These are phyloP conservation scores for Drosophila navojoa DNA, from an alignment of 1,140 invertebrate species.

Conservation along the genomic window DNA sequence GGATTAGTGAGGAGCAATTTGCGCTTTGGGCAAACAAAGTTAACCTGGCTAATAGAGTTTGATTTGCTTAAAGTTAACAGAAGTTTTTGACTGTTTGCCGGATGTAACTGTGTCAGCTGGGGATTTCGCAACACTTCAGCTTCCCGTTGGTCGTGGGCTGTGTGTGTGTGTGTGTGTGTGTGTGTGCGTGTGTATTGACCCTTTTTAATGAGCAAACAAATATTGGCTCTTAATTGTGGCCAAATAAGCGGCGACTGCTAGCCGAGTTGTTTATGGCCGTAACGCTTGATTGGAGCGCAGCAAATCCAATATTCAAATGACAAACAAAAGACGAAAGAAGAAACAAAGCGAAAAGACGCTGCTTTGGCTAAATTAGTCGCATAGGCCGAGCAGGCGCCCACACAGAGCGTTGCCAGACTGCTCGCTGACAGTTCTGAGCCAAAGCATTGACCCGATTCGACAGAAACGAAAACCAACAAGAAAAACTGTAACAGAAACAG, in stretches of 20 bases:
- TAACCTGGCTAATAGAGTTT: background rate
- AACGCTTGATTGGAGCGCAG: slow-evolving; percentile 40
- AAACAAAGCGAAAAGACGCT: slow-evolving; percentile 32
- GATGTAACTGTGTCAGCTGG: background rate
- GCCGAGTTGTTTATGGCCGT: slow-evolving; percentile 13
- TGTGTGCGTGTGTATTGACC: slow-evolving; percentile 45
- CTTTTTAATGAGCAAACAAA: slow-evolving; percentile 54
- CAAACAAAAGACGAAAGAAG: slow-evolving; percentile 28
- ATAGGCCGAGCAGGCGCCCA: slow-evolving; percentile 17
- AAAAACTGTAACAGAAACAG: background rate
- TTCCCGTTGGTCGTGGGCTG: background rate
- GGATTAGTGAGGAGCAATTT: too few species aligned
- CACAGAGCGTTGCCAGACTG: slow-evolving; percentile 4
- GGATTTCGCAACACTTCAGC: background rate
- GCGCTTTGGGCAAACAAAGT: background rate
- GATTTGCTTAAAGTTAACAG: background rate
- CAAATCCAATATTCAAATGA: slow-evolving; percentile 22
- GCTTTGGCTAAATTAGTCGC: slow-evolving; percentile 46
- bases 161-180: slow-evolving; percentile 36
- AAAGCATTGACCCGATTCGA: slow-evolving; percentile 71
- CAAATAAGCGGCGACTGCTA: slow-evolving; percentile 36
- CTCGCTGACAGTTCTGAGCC: slow-evolving; percentile 31
- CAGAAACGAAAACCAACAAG: background rate
- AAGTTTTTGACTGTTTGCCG: slow-evolving; percentile 1
- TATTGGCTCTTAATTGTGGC: slow-evolving; percentile 48